Base-by-base conservation (phyloP, 35 echinoderm and acorn worm species). In the Ophioderma brevispina region DNA sequence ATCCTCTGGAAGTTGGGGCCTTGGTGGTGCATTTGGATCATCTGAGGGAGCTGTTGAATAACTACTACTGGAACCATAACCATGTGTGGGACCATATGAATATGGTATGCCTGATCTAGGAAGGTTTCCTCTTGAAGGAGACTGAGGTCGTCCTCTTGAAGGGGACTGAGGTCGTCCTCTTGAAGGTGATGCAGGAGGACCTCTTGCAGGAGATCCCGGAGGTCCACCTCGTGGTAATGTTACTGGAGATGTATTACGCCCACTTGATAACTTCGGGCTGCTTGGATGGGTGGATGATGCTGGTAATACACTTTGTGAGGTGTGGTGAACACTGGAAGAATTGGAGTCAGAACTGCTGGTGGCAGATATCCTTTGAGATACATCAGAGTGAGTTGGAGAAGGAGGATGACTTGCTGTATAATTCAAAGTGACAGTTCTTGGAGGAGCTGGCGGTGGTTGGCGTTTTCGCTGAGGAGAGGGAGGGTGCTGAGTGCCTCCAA, bases 401-500 rank as follows among this genome's bases (percentile, higher is more conserved):
- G 59, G 17, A 25, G 59, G 59, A 70, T 70, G 59, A 70, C 17
- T 18, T 30, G 28, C 1, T 15, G 10, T 70, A 25, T 70, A 70
- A 70, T 70, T 70, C 2, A 70, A 25, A 70, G 59, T 87, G n/a
- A 40, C 75, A 78, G 37, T 87, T 77, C 85, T 38, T 32, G 81
- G 30, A 11, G 85, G 85, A 78, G 85, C 64, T 37, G 90, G 90
- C 30, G 90, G 90, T 43, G 90, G 90, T 41, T 59, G 43, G 34
- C 84, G 85, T 46, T 91, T 91, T 1, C 90, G 63, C 17, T 85
- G 75, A 0, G 90, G 90, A 32, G 90, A 91, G 18, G 90, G 42
- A 38, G 81, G 90, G 34, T 91, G 90, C n/a, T 70, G 59, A 70
- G 10, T 70, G 15, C 10, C 10, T 15, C 59, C 59, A 25, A 18